phyloP scores from a whole-genome alignment of 1,140 invertebrate species.

The Euborellia annulipes region DNA sequence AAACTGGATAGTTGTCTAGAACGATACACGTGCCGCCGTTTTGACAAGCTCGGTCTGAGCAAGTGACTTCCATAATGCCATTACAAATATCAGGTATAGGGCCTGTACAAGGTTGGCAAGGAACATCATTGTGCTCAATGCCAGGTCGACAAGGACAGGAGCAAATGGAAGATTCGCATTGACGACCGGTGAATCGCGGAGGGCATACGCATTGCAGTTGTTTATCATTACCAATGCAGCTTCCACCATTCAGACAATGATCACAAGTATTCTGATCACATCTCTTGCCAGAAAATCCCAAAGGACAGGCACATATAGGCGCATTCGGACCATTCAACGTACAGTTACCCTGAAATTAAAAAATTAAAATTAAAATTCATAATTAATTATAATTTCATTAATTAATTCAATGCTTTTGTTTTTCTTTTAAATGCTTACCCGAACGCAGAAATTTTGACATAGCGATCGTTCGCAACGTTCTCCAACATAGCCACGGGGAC shows the following conservation, averaged over 20 bases:
- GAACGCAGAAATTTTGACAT: slow-evolving; percentile 25
- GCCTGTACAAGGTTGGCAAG: no score
- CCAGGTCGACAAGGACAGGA: not conserved
- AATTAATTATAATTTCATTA: not conserved
- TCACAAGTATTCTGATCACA: slow-evolving; percentile 39
- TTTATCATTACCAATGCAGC: slow-evolving; percentile 22
- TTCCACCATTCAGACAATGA: slow-evolving; percentile 38
- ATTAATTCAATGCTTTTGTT: not conserved
- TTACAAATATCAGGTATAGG: no score
- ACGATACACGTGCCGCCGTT: slow-evolving; percentile 30
- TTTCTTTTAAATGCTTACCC: slow-evolving; percentile 17
- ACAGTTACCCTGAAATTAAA: slow-evolving; percentile 20
- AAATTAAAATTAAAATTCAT: slow-evolving; percentile 9
- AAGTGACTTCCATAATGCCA: no score
- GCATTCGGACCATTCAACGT: slow-evolving; percentile 20
- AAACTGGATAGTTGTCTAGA: slow-evolving; percentile 20
- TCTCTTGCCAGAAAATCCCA: slow-evolving; percentile 34
- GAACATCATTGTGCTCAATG: no score
- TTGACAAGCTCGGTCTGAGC: slow-evolving; percentile 18
- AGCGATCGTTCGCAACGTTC: slow-evolving; percentile 25
- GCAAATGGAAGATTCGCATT: slow-evolving; percentile 26
- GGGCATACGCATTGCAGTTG: slow-evolving; percentile 28
- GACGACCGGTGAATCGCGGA: slow-evolving; percentile 24
- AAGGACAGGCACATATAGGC: slow-evolving; percentile 26
- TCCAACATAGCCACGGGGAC: slow-evolving; percentile 25